Base-by-base conservation (phyloP, 2,888 invertebrate genomes). In the Alloplasta piceator region DNA sequence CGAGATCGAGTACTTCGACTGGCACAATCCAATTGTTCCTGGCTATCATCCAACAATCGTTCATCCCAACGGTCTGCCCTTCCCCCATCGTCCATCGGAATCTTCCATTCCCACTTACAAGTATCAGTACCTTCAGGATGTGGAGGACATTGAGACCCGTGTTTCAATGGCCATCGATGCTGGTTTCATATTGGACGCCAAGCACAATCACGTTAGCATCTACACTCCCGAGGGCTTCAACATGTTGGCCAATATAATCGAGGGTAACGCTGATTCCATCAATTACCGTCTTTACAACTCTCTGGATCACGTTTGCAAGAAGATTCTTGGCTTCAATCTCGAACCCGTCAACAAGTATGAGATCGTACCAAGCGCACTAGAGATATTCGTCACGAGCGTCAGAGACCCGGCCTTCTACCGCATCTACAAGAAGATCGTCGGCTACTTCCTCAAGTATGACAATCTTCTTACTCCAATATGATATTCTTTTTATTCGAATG, bases 341-440 rank as follows among this genome's bases (percentile, higher is more conserved):
- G 89, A 92, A 41, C 89, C 91, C 3, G 80, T 86, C 36, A 86
- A 88, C 72, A 88, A 90, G 76, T 85, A 89, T 79, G 87, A 93
- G 75, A 87, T 94, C 2, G 89, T 93, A 0, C 95, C 95, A 6
- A 94, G 95, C 52, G 94, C 93, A 0, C 89, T 96, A 83, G 94
- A 96, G 85, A 94, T 95, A 86, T 94, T 94, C 86, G 94, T 95
- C 87, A 95, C 95, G 0, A 93, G 94, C 36, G 88, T 95, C 52
- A 94, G 95, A 71, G 96, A 96, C 86, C 96, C 96, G 0, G 94
- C 94, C 7, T 95, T 95, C 93, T 96, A 94, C 92, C 94, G 94
- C 90, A 93, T 95, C 73, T 94, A 93, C 93, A 95, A 95, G 89
- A 94, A 94, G 79, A 93, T 95, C 83, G 90, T 93, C 56, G 90